Percentiles rank a stretch among this genome's conserved stretches.
Conservation (phyloP, 2,113 vertebrate species). For the Dipodomys merriami region DNA sequence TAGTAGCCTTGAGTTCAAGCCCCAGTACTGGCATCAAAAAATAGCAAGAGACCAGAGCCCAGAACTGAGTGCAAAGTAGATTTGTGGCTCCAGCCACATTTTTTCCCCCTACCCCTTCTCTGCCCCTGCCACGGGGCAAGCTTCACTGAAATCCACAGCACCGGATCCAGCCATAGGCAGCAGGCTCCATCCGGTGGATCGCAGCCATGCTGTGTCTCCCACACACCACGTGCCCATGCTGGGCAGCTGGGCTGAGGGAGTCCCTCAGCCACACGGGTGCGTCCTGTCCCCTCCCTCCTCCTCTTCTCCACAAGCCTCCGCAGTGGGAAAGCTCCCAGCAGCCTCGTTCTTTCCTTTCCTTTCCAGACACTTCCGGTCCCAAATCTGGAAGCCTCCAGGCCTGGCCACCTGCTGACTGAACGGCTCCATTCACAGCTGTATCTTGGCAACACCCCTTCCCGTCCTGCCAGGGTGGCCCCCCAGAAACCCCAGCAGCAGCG, state of each 20-base stretch:
- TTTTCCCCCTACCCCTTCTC: not conserved
- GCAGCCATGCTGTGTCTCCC: not conserved
- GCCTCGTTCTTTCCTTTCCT: slow-evolving; percentile 70
- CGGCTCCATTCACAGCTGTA: slow-evolving; percentile 54
- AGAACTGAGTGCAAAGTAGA: not conserved
- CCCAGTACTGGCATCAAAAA: no score
- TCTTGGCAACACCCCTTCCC: slow-evolving; percentile 55
- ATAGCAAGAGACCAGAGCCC: not conserved
- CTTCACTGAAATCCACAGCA: not conserved
- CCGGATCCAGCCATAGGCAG: not conserved
- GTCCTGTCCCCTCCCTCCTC: not conserved
- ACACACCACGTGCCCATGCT: fast-evolving
- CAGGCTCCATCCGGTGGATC: not conserved
- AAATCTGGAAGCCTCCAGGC: slow-evolving; percentile 26
- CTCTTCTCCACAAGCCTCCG: not conserved
- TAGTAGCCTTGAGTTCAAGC: no score
- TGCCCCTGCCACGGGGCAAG: not conserved
- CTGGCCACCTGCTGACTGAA: slow-evolving; percentile 57
- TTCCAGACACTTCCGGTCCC: slow-evolving; percentile 53
- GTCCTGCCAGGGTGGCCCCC: not conserved
- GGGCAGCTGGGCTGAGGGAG: slow-evolving; percentile 25
- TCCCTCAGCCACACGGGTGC: slow-evolving; percentile 24
- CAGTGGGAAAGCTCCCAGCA: slow-evolving; percentile 58
- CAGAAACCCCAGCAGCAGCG: slow-evolving; percentile 27
- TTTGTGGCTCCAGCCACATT: not conserved